Base-by-base conservation (phyloP, 2,797 vertebrate genomes). In the Sebastes hubbsi region DNA sequence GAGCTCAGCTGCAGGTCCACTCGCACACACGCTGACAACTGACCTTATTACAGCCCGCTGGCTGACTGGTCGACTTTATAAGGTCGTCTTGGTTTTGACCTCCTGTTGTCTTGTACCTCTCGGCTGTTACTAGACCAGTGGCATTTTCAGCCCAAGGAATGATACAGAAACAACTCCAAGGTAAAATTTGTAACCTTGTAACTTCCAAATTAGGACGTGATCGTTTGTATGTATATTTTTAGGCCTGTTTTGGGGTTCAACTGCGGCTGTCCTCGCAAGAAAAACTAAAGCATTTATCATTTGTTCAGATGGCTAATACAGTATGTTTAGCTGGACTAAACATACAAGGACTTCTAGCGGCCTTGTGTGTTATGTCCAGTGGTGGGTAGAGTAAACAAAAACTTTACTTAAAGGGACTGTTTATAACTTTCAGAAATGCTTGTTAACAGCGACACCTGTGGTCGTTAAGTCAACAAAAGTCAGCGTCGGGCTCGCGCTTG, bases 1-100 rank as follows among this genome's bases (percentile, higher is more conserved):
- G 54, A 13, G 72, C 61, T 65, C 18, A 73, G 77, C 76, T 77
- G 46, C 46, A 61, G 62, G 77, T 77, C 5, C 22, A 46, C 77
- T 55, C 63, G 72, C 63, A 82, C 77, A 74, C 67, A 46, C 34
- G n/a, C 73, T 66, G 54, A 80, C 68, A 75, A 72, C 14, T 86
- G 88, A 89, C 88, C 87, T 90, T 78, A 87, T 84, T 81, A 80
- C 56, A 84, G 82, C 71, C 71, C 18, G 18, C 14, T 30, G 67
- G 82, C 81, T 81, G 84, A 86, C 78, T 64, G 65, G 64, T 80
- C 62, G 68, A 70, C 77, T 78, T 85, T 61, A 87, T 62, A 63
- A 38, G 49, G 32, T 67, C 66, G 78, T 71, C 58, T 61, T 72
- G 71, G 78, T 75, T 82, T 77, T 18, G 16, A 75, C 79, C 78